A percentile compares a stretch with the other conserved stretches of the same genome.
phyloP scores from a whole-genome alignment of 2,888 invertebrate genomes.

The Phytoseiulus persimilis region DNA sequence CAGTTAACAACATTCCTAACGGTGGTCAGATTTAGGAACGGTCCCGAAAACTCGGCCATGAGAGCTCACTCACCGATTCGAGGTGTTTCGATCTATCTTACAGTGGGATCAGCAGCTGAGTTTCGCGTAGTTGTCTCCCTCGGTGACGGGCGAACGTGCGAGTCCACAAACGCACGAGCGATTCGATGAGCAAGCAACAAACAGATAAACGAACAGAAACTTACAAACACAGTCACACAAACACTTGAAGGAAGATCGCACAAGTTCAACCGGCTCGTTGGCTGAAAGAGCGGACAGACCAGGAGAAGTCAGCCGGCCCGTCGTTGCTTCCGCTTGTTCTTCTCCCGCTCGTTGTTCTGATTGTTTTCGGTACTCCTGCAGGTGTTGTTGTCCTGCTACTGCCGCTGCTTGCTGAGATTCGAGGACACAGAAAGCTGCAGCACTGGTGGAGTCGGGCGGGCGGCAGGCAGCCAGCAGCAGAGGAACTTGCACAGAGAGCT shows the following conservation, averaged over 20 bases:
- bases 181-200: background rate
- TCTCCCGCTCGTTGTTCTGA: background rate
- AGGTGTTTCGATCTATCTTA: background rate
- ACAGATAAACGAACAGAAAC: background rate
- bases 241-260: background rate
- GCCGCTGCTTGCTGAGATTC: background rate
- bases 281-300: background rate
- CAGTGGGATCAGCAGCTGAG: no score
- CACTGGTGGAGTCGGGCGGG: background rate
- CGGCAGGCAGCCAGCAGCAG: background rate
- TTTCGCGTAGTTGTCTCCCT: no score
- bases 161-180: background rate
- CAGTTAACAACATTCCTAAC: no score
- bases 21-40: no score
- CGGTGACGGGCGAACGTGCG: background rate
- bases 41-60: no score
- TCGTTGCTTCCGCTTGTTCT: background rate
- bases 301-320: background rate
- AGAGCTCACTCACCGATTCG: background rate
- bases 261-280: background rate
- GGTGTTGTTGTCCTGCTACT: background rate
- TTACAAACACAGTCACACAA: background rate
- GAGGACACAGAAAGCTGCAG: background rate
- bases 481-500: background rate
- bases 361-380: background rate